phyloP scores from a whole-genome alignment of 2,113 vertebrate species.

The Dolichallabes microphthalmus region DNA sequence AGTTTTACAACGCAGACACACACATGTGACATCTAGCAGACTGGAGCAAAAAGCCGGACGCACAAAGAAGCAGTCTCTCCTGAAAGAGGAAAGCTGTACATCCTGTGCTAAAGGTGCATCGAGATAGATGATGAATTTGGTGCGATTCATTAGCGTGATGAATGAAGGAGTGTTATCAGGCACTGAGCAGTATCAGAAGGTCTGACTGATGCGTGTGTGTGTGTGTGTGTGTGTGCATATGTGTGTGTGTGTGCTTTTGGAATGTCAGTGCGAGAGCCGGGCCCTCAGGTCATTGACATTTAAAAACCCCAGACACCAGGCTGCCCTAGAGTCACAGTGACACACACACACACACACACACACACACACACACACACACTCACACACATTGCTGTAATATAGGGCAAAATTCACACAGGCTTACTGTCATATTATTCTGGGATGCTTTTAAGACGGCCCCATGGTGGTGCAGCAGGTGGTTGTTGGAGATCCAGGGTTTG shows the following conservation, averaged over 20 bases:
- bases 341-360: conserved; percentile 34
- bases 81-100: conserved; percentile 41
- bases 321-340: conserved; percentile 50
- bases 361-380: conserved; percentile 26
- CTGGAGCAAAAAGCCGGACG: conserved; percentile 28
- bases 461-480: conserved; percentile 3
- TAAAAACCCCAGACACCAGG: conserved; percentile 62
- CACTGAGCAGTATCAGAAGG: conserved; percentile 52
- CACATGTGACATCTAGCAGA: conserved; percentile 34
- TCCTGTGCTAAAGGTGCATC: conserved; percentile 44
- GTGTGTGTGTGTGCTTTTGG: conserved; percentile 51
- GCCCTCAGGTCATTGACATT: conserved; percentile 73
- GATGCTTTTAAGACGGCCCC: not conserved
- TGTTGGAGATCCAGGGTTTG: not conserved
- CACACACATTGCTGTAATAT: conserved; percentile 21
- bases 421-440: conserved; percentile 20
- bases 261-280: conserved; percentile 57
- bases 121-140: conserved; percentile 53
- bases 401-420: not conserved
- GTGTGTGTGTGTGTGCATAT: conserved; percentile 20
- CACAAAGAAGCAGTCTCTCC: conserved; percentile 27
- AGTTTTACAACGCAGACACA: conserved; percentile 32
- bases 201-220: conserved; percentile 49
- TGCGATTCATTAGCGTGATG: conserved; percentile 56
- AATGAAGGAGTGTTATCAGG: conserved; percentile 54